Conservation (phyloP, 2,888 invertebrate genomes). For the Escarpia spicata region DNA sequence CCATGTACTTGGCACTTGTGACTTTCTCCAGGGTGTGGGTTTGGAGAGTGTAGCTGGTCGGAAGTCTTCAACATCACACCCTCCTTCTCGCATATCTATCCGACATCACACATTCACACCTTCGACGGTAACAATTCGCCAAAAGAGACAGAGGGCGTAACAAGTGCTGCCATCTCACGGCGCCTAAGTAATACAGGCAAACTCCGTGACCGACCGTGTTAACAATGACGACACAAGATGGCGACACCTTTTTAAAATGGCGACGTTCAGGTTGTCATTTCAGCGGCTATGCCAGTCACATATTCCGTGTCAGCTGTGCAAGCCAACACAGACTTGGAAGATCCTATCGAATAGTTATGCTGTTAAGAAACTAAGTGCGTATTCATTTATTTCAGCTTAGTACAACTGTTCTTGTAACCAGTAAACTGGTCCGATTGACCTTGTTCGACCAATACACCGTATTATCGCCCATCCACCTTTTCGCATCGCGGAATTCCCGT, state of each 20-base stretch:
- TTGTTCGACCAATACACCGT: neutral
- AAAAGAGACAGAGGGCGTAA: too few relatives aligned
- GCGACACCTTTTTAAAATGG: neutral
- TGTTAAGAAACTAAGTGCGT: constrained; percentile 10
- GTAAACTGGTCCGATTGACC: neutral
- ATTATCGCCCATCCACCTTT: neutral
- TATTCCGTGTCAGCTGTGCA: neutral
- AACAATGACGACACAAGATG: neutral
- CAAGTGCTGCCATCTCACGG: too few relatives aligned
- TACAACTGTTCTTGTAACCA: neutral
- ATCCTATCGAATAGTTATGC: neutral
- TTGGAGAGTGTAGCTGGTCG: too few relatives aligned
- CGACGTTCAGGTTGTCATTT: neutral
- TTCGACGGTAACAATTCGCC: too few relatives aligned
- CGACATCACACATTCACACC: too few relatives aligned
- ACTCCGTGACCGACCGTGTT: too few relatives aligned
- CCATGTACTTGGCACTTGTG: too few relatives aligned
- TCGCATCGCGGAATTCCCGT: neutral
- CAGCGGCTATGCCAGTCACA: neutral
- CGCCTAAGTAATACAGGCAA: too few relatives aligned
- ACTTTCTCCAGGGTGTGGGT: too few relatives aligned
- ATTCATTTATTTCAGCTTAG: neutral
- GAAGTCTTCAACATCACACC: too few relatives aligned
- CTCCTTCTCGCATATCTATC: too few relatives aligned
- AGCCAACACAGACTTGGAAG: neutral